These are phyloP conservation scores for Prionchulus punctatus DNA, from an alignment of 2,888 invertebrate species.

Conservation along the genomic window DNA sequence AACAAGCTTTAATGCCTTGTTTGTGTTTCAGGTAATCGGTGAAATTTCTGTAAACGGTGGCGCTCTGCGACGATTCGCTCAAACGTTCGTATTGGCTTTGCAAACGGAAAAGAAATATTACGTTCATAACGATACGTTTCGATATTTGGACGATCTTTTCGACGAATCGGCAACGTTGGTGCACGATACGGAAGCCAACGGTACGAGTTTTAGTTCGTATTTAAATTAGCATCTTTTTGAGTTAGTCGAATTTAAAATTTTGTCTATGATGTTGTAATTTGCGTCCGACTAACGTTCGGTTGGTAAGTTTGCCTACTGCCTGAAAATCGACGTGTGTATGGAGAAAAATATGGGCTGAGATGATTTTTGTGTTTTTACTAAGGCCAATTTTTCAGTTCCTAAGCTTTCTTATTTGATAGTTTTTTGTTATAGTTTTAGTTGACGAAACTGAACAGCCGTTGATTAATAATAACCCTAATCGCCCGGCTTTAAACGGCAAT, in stretches of 20 bases:
- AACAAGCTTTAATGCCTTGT: no score
- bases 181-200: no score
- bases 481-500: background rate
- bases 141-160: conserved; percentile 69
- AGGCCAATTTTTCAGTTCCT: no score
- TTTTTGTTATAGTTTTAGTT: no score
- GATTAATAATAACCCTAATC: no score
- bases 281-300: background rate
- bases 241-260: background rate
- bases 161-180: no score
- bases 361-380: no score
- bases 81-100: conserved; percentile 83
- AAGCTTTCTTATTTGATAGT: no score
- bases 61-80: conserved; percentile 92
- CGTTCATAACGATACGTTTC: conserved; percentile 95
- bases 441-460: no score
- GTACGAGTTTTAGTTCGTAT: no score
- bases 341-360: background rate
- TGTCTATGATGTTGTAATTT: background rate
- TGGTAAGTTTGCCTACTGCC: background rate
- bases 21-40: conserved; percentile 56
- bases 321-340: background rate
- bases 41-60: conserved; percentile 88
- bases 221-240: no score
- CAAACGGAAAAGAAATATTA: conserved; percentile 95